These are phyloP conservation scores for Bellardia bayeri DNA, from an alignment of 2,888 invertebrate species.

Conservation along the genomic window DNA sequence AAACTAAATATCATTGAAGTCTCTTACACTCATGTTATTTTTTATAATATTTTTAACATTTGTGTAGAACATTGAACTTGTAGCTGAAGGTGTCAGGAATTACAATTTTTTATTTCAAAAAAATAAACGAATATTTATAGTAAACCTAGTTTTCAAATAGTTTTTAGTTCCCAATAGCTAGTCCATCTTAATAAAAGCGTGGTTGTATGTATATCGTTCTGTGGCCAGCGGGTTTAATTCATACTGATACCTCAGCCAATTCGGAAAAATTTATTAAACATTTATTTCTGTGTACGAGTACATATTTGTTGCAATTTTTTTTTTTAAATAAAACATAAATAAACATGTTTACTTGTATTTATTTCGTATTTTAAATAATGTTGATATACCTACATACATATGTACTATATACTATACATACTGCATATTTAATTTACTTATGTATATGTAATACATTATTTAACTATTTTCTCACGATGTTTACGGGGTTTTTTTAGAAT, in stretches of 20 bases:
- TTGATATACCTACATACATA: too few relatives aligned
- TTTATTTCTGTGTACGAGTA: background rate
- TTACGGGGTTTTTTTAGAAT: conserved; percentile 17
- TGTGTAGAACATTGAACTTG: conserved; percentile 18
- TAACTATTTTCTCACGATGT: conserved; percentile 46
- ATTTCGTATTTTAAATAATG: background rate
- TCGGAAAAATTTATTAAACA: background rate
- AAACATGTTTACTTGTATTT: background rate
- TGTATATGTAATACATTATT: background rate
- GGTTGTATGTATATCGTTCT: too few relatives aligned
- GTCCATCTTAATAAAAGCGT: too few relatives aligned
- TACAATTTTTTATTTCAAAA: too few relatives aligned
- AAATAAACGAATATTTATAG: too few relatives aligned
- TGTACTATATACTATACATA: too few relatives aligned
- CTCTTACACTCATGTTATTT: conserved; percentile 53
- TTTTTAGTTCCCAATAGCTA: too few relatives aligned
- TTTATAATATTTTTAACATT: background rate
- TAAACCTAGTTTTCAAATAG: too few relatives aligned
- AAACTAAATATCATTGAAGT: conserved; percentile 48
- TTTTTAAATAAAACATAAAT: background rate
- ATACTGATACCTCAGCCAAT: too few relatives aligned
- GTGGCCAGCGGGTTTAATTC: too few relatives aligned
- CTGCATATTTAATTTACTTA: background rate
- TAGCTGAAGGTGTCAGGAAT: background rate
- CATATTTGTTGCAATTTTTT: background rate